phyloP scores from a whole-genome alignment of 2,888 invertebrate species.

The Crioceris asparagi region DNA sequence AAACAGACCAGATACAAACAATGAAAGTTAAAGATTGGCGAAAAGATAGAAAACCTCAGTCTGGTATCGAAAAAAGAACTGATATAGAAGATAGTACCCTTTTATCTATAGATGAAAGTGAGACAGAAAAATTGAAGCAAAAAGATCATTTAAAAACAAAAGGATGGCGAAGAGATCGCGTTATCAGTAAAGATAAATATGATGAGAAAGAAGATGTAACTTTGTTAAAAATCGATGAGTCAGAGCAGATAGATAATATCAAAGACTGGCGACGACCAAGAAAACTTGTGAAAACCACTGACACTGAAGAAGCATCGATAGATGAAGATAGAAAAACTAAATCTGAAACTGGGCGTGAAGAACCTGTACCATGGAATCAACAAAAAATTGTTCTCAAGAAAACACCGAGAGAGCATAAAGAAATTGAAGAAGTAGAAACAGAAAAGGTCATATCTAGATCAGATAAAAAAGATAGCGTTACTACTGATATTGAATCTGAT shows the following conservation, averaged over 20 bases:
- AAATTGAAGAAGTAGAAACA: constrained; percentile 2
- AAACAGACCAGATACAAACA: constrained; percentile 6
- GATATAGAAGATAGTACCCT: constrained; percentile 26
- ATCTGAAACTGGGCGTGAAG: constrained; percentile 1
- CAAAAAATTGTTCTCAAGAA: background rate
- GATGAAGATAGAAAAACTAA: constrained; percentile 3
- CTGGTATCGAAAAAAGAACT: constrained; percentile 6
- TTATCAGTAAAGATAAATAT: constrained; percentile 33
- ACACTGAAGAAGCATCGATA: too few species aligned
- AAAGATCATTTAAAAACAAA: constrained; percentile 30
- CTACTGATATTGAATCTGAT: too few species aligned
- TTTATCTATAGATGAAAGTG: constrained; percentile 22
- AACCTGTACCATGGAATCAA: background rate
- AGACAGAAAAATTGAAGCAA: constrained; percentile 11
- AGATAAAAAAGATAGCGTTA: too few species aligned
- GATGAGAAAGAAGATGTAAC: constrained; percentile 24
- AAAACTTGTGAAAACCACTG: constrained; percentile 18
- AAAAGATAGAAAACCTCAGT: constrained; percentile 8
- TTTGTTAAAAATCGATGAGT: constrained; percentile 31
- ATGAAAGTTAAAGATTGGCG: constrained; percentile 3
- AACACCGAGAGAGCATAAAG: constrained; percentile 35
- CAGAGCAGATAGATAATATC: constrained; percentile 12
- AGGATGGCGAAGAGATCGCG: constrained; percentile 22
- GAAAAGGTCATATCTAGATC: background rate
- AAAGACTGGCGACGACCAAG: constrained; percentile 11